Evolutionary conservation across 23 tunicate species (phyloP).

Genomic region (Phallusia fumigata): DNA sequence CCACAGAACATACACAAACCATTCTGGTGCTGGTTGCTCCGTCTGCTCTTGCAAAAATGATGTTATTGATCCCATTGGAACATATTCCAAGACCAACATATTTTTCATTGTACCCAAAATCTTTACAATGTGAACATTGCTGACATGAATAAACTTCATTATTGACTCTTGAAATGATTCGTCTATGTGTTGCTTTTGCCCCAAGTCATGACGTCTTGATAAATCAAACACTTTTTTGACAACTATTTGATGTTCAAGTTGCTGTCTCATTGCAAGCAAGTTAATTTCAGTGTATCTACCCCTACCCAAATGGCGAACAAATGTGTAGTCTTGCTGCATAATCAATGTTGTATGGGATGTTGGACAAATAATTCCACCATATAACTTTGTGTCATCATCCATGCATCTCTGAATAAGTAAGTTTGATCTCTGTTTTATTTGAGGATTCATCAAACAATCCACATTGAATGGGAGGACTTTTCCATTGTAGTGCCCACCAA

Average conservation of each 20-base stretch:
- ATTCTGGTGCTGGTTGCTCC: slow-evolving; percentile 17
- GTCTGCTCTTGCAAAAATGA: slow-evolving; percentile 22
- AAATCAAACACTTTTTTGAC: slow-evolving; percentile 43
- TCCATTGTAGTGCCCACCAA: slow-evolving; percentile 30
- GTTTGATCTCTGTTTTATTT: slow-evolving; percentile 49
- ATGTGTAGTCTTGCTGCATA: slow-evolving; percentile 37
- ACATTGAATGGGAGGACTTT: slow-evolving; percentile 48
- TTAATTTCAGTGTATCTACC: slow-evolving; percentile 74
- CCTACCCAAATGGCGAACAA: slow-evolving; percentile 35
- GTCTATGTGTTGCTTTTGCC: slow-evolving; percentile 57
- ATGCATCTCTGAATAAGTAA: slow-evolving; percentile 40
- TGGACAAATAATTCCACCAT: neutral
- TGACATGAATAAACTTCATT: slow-evolving; percentile 38
- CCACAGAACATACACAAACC: slow-evolving; percentile 81
- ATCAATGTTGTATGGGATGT: neutral
- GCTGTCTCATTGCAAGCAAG: slow-evolving; percentile 18
- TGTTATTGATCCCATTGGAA: slow-evolving; percentile 61
- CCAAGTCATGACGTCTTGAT: slow-evolving; percentile 34
- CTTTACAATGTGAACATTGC: slow-evolving; percentile 71
- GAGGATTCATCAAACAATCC: slow-evolving; percentile 34
- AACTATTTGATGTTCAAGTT: slow-evolving; percentile 23
- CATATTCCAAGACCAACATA: slow-evolving; percentile 61
- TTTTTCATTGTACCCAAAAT: slow-evolving; percentile 66
- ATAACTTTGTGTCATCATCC: slow-evolving; percentile 16
- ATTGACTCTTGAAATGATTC: slow-evolving; percentile 74